Evolutionary conservation across 1,140 invertebrate species (phyloP), one percentile per base, ranked within the genome.

Genomic region (Cyclina sinensis): DNA sequence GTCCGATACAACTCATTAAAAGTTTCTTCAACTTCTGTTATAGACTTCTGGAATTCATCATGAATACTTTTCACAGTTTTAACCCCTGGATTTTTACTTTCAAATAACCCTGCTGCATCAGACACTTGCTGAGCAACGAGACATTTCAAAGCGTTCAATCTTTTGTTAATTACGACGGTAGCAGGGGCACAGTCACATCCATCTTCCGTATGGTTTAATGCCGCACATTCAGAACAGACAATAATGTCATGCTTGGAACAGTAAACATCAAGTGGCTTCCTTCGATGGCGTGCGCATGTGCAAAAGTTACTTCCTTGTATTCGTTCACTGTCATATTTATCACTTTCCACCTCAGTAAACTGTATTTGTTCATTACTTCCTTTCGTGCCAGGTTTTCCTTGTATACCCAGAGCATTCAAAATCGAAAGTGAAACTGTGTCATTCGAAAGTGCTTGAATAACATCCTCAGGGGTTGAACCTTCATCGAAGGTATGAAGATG

Each of bases 211-310:
- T 86, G 85, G 27, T 79, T 30, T 4, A n/a, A 12, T 9, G 16
- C 37, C 7, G 85, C 85, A 48, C 85, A 86, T 35, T 62, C 73
- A 9, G 73, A 27, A 51, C 85, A 86, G 11, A 86, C 32, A 0
- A 76, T 74, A 11, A 79, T 68, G 21, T 86, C 85, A 62, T 86
- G 85, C 35, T 79, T 65, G 11, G 57, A 65, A 35, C 85, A 86
- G 37, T 79, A 86, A 11, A 76, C 73, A 4, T 86, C 85, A 11
- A 86, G 27, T 18, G 27, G 35, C 48, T 79, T 78, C 27, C 79
- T 57, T 51, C n/a, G 51, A 79, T 86, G 85, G 57, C 85, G 85
- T 11, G 85, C 57, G 57, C 85, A 86, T 79, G 85, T 37, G 74
- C 85, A 43, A 21, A 57, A 73, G 18, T 12, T 14, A 62, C 35